Evolutionary conservation across 30 jellyfish, hydroid and myxozoan genomes (phyloP).

Genomic region (Pseudorhiza aurosa): DNA sequence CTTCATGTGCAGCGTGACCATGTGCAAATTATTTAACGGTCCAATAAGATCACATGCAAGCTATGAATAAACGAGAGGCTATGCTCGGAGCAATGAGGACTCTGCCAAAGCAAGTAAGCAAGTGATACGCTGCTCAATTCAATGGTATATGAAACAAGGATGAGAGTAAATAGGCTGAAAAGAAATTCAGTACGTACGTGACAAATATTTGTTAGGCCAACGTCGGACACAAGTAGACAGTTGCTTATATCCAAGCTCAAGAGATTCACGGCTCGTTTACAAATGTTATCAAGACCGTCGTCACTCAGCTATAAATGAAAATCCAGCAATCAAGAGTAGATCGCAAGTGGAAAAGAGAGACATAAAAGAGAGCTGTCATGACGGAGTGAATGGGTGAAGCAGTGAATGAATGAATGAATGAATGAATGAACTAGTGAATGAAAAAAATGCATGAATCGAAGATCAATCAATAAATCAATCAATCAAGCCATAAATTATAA

Average conservation of each 20-base stretch:
- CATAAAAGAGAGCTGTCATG: background rate
- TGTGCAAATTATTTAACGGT: no score
- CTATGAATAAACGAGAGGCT: no score
- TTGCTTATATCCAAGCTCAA: constrained; percentile 42
- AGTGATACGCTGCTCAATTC: no score
- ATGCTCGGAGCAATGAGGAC: no score
- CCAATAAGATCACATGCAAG: no score
- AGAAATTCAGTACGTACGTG: constrained; percentile 6
- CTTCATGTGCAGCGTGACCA: no score
- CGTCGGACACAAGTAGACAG: constrained; percentile 68
- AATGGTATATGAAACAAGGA: no score
- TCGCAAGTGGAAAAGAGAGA: no score
- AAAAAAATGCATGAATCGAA: background rate
- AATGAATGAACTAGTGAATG: background rate
- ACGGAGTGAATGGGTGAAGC: background rate
- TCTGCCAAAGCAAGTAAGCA: no score
- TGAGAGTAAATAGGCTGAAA: no score
- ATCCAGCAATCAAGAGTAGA: no score
- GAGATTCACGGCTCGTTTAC: constrained; percentile 57
- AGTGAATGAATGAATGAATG: background rate
- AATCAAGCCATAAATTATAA: background rate
- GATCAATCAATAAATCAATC: no score
- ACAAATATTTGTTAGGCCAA: constrained; percentile 46
- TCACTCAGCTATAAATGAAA: constrained; percentile 55
- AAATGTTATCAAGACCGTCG: constrained; percentile 51